A percentile compares a stretch with the other conserved stretches of the same genome.
phyloP scores from a whole-genome alignment of 2,113 vertebrate genomes.

The Hyla sarda region DNA sequence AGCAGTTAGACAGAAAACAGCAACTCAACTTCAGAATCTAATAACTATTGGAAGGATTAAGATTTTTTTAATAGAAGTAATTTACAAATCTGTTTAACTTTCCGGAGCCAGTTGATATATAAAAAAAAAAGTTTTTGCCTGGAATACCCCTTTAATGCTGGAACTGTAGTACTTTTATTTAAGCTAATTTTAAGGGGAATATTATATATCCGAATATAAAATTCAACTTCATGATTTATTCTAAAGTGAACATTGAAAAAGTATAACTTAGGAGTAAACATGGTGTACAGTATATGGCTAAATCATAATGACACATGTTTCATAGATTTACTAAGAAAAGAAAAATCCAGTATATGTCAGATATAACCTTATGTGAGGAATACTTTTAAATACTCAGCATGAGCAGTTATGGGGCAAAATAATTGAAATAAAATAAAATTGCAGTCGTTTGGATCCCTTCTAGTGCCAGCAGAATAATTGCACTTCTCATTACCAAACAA shows the following conservation, averaged over 20 bases:
- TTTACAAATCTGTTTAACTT: too few species aligned
- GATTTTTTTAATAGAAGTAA: too few species aligned
- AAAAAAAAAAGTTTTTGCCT: too few species aligned
- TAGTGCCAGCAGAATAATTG: slow-evolving; percentile 67
- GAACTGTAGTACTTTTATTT: not conserved
- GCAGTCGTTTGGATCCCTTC: slow-evolving; percentile 71
- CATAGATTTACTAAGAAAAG: not conserved
- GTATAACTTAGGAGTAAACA: not conserved
- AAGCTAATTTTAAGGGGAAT: not conserved
- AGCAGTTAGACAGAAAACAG: too few species aligned
- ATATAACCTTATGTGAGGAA: not conserved
- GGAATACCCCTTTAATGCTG: too few species aligned
- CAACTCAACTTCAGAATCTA: too few species aligned
- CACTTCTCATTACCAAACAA: slow-evolving; percentile 62
- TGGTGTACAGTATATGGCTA: not conserved
- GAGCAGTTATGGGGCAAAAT: slow-evolving; percentile 61
- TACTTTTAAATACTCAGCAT: not conserved
- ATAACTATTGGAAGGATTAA: too few species aligned
- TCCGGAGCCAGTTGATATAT: too few species aligned
- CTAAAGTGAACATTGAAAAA: not conserved
- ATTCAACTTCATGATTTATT: not conserved
- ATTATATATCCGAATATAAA: too few species aligned
- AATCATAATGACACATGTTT: not conserved
- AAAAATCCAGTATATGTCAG: slow-evolving; percentile 14
- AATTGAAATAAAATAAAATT: slow-evolving; percentile 72